Conservation (phyloP, 1,140 invertebrate genomes). For the Meloidogyne floridensis region DNA sequence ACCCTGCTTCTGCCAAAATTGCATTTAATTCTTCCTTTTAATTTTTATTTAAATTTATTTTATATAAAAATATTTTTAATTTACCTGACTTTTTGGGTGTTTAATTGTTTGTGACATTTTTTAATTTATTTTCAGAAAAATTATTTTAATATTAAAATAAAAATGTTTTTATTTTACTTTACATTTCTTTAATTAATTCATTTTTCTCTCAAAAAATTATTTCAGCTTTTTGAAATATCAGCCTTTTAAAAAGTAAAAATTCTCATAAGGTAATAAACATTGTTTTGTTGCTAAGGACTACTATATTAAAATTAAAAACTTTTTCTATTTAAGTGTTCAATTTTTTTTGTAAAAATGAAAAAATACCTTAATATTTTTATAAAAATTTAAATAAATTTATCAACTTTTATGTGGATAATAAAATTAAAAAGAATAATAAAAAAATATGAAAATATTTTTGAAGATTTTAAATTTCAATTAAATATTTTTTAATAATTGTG, state of each 20-base stretch:
- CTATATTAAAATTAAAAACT: background rate
- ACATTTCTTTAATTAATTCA: background rate
- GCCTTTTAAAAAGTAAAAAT: background rate
- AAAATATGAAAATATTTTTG: too few species aligned
- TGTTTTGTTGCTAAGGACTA: background rate
- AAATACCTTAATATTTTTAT: background rate
- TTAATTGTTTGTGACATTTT: background rate
- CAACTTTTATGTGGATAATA: too few species aligned
- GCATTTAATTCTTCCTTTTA: constrained; percentile 70
- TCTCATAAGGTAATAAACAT: background rate
- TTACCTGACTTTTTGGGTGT: background rate
- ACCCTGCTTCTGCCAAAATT: constrained; percentile 73
- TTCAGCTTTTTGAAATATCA: too few species aligned
- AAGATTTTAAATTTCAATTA: too few species aligned
- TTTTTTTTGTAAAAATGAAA: background rate
- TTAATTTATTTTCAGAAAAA: background rate
- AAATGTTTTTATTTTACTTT: too few species aligned
- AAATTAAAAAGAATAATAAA: too few species aligned
- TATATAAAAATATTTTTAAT: background rate
- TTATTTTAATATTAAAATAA: too few species aligned
- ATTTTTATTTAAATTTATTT: constrained; percentile 8
- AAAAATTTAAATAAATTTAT: too few species aligned
- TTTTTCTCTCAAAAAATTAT: background rate
- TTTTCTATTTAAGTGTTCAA: background rate
- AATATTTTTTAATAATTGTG: too few species aligned